Percentiles rank a stretch among this genome's conserved stretches.
These are phyloP conservation scores for Achatina immaculata DNA, from an alignment of 1,140 invertebrate genomes.

Conservation along the genomic window DNA sequence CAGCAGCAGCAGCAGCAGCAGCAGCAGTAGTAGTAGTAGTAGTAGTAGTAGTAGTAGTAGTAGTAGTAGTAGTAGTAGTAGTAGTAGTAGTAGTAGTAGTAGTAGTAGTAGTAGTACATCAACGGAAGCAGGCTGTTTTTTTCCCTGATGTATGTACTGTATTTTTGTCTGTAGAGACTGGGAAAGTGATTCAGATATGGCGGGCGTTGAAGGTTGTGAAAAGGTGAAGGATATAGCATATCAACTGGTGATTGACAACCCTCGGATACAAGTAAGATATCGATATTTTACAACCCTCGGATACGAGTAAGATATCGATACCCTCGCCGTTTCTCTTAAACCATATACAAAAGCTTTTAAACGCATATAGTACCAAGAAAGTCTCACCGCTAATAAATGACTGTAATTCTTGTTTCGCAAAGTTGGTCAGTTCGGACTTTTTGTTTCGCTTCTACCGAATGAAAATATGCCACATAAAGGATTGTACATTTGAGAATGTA, in stretches of 20 bases:
- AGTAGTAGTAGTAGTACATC: not conserved
- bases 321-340: too few relatives aligned
- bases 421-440: too few relatives aligned
- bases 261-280: conserved; percentile 56
- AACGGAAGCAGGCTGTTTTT: not conserved
- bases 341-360: too few relatives aligned
- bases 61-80: not conserved
- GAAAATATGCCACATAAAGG: too few relatives aligned
- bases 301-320: conserved; percentile 51
- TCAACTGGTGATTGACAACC: conserved; percentile 62
- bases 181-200: conserved; percentile 63
- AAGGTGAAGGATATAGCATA: conserved; percentile 72
- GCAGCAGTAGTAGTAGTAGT: too few relatives aligned
- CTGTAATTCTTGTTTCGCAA: too few relatives aligned
- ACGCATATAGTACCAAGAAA: too few relatives aligned
- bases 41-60: not conserved
- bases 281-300: conserved; percentile 48
- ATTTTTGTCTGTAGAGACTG: conserved; percentile 54
- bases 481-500: too few relatives aligned
- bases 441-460: too few relatives aligned
- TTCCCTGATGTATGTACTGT: not conserved
- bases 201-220: conserved; percentile 49
- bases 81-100: not conserved
- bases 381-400: too few relatives aligned
- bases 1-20: too few relatives aligned